Base-by-base conservation (phyloP, 2,888 invertebrate species). In the Arctia plantaginis region DNA sequence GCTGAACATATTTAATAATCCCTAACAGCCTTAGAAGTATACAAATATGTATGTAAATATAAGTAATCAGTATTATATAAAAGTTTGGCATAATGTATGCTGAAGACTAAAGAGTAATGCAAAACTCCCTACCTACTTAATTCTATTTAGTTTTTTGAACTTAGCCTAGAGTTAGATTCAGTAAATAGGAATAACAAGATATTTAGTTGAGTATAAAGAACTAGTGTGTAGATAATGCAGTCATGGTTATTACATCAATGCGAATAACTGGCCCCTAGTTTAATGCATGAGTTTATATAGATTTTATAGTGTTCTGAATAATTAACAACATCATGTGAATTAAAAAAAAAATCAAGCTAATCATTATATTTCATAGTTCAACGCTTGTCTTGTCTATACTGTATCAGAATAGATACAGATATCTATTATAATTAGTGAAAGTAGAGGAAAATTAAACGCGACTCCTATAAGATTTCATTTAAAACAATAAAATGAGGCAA, bases 241-340 rank as follows among this genome's bases (percentile, higher is more conserved):
- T 27, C 20, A 12, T 64, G 39, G n/a, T 44, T 41, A 59, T 72
- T 30, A 18, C 55, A 3, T 30, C 23, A 55, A n/a, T 55, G 2
- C n/a, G 8, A 35, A 41, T 72, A 72, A 66, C 30, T 39, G 2
- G 1, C 39, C 59, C 20, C 12, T 23, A 66, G 33, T 72, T 69
- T 47, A 27, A 33, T 82, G 83, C 84, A 83, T 82, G 82, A 71
- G 47, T 75, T 76, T 55, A 71, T 13, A 67, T 72, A 33, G 51
- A 69, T 73, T 39, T 3, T 73, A 59, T 39, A 64, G 30, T 67
- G n/a, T 70, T 78, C 72, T 75, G 75, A 78, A 80, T 82, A 79
- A 75, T 55, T 71, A 75, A 77, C 76, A 70, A 27, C 59, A 41
- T 70, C 30, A 35, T n/a, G 23, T 62, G 0, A 62, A 10, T 4